These are phyloP conservation scores for Peromyscus melanophrys DNA, from an alignment of 2,797 vertebrate species.

Conservation along the genomic window DNA sequence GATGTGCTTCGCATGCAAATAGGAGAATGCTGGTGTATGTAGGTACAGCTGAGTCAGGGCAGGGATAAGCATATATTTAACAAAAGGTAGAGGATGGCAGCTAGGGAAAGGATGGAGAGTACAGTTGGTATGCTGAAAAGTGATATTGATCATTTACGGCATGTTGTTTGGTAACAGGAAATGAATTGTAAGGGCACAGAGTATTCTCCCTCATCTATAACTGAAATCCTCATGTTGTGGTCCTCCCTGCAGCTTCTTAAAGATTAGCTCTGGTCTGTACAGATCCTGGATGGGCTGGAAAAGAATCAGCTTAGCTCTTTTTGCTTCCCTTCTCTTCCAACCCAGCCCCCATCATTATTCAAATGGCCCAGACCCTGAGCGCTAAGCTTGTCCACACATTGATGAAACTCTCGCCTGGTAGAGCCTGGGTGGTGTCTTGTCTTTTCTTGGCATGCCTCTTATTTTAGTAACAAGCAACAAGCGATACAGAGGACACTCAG, in stretches of 20 bases:
- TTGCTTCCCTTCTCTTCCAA: slow-evolving; percentile 32
- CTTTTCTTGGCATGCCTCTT: slow-evolving; percentile 75
- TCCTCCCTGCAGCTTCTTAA: slow-evolving; percentile 46
- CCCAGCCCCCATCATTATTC: slow-evolving; percentile 19
- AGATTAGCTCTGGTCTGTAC: slow-evolving; percentile 22
- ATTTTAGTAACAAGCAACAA: slow-evolving; percentile 80
- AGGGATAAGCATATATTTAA: slow-evolving; percentile 29
- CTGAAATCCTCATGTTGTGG: slow-evolving; percentile 1
- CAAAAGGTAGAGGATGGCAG: not conserved
- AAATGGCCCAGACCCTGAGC: slow-evolving; percentile 28
- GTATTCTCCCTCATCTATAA: slow-evolving; percentile 61
- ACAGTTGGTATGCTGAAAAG: slow-evolving; percentile 52
- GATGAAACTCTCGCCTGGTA: slow-evolving; percentile 58
- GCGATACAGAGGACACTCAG: slow-evolving; percentile 63
- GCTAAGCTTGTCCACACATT: slow-evolving; percentile 43
- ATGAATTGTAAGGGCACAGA: slow-evolving; percentile 55
- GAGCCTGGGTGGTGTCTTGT: slow-evolving; percentile 42
- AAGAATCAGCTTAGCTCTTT: slow-evolving; percentile 27
- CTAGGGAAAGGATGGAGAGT: slow-evolving; percentile 7
- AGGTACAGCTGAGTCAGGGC: not conserved
- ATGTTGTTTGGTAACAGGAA: slow-evolving; percentile 67
- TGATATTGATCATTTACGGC: slow-evolving; percentile 60
- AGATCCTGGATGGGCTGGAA: not conserved
- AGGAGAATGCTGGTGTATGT: not conserved
- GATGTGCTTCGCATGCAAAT: not conserved